Percentiles rank a stretch among this genome's conserved stretches.
Conservation (phyloP, 92 coral and sea anemone genomes). For the Phenganax subtilis region DNA sequence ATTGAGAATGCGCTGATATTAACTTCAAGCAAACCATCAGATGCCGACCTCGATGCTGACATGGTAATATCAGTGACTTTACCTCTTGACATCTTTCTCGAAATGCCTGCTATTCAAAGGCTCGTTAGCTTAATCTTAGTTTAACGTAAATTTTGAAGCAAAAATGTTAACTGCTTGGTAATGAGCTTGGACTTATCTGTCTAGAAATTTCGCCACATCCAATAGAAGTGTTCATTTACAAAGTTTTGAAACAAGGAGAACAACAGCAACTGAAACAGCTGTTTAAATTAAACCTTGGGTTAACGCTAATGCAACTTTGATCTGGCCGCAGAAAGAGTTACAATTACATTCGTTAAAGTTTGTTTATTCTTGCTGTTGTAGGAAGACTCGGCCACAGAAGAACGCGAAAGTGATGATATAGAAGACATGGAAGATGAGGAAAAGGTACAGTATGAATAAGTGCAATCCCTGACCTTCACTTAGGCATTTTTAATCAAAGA, state of each 20-base stretch:
- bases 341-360: background rate
- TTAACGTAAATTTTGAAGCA: no score
- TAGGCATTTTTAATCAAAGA: no score
- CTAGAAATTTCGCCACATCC: no score
- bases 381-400: conserved; percentile 47
- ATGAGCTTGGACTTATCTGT: no score
- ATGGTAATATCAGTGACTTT: conserved; percentile 36
- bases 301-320: background rate
- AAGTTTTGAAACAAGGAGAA: no score
- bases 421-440: conserved; percentile 51
- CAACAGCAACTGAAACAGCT: no score
- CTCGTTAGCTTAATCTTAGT: no score
- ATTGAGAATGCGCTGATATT: conserved; percentile 85
- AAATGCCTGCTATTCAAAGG: no score
- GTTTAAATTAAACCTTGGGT: background rate
- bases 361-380: background rate
- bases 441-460: conserved; percentile 1
- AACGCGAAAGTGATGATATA: conserved; percentile 46
- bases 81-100: no score
- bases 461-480: no score
- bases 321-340: background rate
- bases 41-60: conserved; percentile 49
- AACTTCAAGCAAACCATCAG: conserved; percentile 75
- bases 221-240: no score
- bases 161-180: no score